Conservation (phyloP, 1,140 invertebrate genomes). For the Hirudo medicinalis region DNA sequence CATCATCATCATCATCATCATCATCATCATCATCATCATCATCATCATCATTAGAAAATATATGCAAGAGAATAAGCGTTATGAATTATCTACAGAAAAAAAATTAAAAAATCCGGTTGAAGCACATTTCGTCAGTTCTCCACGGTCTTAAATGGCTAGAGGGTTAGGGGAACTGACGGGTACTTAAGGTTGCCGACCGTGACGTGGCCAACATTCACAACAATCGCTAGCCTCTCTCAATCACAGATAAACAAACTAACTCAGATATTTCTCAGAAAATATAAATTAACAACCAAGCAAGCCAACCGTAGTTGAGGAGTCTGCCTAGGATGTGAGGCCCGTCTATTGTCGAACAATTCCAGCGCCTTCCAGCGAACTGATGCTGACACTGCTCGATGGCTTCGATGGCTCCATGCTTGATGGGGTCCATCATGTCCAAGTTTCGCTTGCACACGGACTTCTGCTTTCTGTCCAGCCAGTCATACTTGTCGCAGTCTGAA, state of each 20-base stretch:
- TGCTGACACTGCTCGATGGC: slow-evolving; percentile 39
- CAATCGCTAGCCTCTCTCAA: too few species aligned
- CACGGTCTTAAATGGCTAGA: too few species aligned
- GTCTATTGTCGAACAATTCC: slow-evolving; percentile 37
- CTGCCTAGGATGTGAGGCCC: slow-evolving; percentile 5
- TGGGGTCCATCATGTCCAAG: slow-evolving; percentile 12
- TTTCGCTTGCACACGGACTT: slow-evolving; percentile 5
- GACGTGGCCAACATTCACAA: too few species aligned
- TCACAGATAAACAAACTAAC: too few species aligned
- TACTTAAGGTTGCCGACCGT: too few species aligned
- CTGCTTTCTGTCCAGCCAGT: slow-evolving; percentile 8
- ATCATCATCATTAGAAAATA: too few species aligned
- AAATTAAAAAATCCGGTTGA: too few species aligned
- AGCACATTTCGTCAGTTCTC: too few species aligned
- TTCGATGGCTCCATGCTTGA: slow-evolving; percentile 16
- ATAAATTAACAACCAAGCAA: not conserved
- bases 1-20: not conserved
- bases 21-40: too few species aligned
- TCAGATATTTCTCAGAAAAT: not conserved
- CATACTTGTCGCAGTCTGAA: slow-evolving; percentile 1
- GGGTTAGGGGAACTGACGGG: too few species aligned
- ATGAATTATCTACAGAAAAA: too few species aligned
- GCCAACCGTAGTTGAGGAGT: slow-evolving; percentile 4
- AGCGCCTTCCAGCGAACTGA: slow-evolving; percentile 38
- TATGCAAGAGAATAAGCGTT: too few species aligned